Evolutionary conservation across 1,140 invertebrate species (phyloP), one percentile per base, ranked within the genome.

Genomic region (Bombus confusus): DNA sequence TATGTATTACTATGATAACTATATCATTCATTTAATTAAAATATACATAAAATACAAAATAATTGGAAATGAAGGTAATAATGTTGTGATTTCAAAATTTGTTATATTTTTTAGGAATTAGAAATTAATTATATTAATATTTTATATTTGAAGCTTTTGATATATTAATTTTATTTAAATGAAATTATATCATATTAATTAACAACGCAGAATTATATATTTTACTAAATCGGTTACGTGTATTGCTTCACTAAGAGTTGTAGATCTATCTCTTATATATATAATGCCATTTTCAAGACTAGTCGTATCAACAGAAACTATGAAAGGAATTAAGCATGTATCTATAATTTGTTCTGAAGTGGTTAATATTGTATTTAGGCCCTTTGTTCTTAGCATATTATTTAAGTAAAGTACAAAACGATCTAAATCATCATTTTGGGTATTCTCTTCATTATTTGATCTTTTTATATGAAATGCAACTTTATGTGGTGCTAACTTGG

Each of bases 401-500:
- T 94, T 95, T 66, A 95, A 82, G 80, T 95, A 95, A 13, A 94
- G 81, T 64, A 95, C 88, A 71, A 95, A 91, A 37, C 93, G 92
- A 73, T 91, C 93, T 86, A 95, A 85, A 83, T 94, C 93, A 83
- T 94, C 91, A 83, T 76, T 68, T 37, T 88, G 86, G 22, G 73
- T 59, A 37, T 93, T 91, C 25, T 73, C 73, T 62, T 93, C 87
- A 77, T 88, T 80, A 31, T 91, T 84, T 43, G 31, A 34, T 69
- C 47, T 73, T 47, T 39, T 79, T 57, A 92, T 80, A 76, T 83
- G 95, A 94, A 97, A 97, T 66, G 96, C 96, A 71, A 97, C 96
- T 96, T 97, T 97, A 89, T 97, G 98, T 2, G 98, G 97, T 25
- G 97, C 96, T 83, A 98, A 93, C 93, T 96, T 96, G 75, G 96